phyloP scores from a whole-genome alignment of 1,140 invertebrate species.

The Bombus terrestris region DNA sequence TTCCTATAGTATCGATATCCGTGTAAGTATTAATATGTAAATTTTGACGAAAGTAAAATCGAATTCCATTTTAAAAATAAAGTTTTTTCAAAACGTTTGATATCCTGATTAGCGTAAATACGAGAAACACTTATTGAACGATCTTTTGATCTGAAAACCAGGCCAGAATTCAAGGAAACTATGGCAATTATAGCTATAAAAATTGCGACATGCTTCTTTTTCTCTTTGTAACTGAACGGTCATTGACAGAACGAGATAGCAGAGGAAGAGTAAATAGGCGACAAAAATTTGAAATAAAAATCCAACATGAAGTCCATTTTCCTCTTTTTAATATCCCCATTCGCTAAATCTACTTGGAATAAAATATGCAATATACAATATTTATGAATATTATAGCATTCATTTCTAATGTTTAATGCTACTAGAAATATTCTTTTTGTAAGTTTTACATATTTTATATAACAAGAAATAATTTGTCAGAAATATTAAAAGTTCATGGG shows the following conservation, averaged over 20 bases:
- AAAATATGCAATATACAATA: too few relatives aligned
- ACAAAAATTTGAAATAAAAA: background rate
- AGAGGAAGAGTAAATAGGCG: background rate
- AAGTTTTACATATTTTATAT: too few relatives aligned
- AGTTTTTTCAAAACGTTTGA: background rate
- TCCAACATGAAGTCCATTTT: background rate
- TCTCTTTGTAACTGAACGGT: background rate
- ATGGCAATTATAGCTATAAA: background rate
- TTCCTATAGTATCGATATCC: background rate
- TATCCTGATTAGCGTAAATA: too few relatives aligned
- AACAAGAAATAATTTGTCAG: too few relatives aligned
- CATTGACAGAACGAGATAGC: constrained; percentile 18
- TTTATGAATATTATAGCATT: too few relatives aligned
- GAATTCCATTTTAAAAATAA: background rate
- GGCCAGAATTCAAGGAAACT: background rate
- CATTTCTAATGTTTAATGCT: too few relatives aligned
- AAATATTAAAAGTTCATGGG: background rate
- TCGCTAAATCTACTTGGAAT: background rate
- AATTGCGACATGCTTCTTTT: background rate
- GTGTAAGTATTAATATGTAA: background rate
- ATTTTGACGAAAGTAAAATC: background rate
- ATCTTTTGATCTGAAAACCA: background rate
- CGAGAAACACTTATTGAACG: background rate
- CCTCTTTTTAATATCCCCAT: background rate
- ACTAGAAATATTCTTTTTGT: too few relatives aligned